Evolutionary conservation across 2,888 invertebrate genomes (phyloP), one percentile per base, ranked within the genome.

Genomic region (Oligia strigilis): DNA sequence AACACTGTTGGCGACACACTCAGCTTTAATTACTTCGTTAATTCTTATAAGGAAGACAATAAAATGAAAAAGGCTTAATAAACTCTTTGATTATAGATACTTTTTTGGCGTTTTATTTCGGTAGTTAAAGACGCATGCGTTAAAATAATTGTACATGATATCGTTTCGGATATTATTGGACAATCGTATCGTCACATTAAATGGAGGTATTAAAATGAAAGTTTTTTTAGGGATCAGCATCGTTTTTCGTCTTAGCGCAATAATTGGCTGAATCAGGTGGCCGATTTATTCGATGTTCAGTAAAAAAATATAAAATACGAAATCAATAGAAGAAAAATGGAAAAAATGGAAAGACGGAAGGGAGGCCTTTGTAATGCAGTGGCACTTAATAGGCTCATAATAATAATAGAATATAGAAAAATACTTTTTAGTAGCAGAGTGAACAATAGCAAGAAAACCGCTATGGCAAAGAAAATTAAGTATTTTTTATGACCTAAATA

Each of bases 31-130:
- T 71, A 73, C 64, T 46, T 4, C 36, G 40, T 86, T 70, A 75
- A 82, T 69, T 75, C 83, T 0, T 77, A 9, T 78, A 84, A 11
- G 78, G 78, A 29, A 13, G 4, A 82, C 66, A 72, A 71, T 84
- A 73, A 86, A 84, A 84, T 58, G 13, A 72, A 58, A 58, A 77
- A 36, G 69, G 17, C 72, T 72, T 77, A 49, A 75, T 83, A 76
- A 81, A 65, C 8, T 29, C 11, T 64, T 77, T 82, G 13, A 19
- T 65, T 77, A 67, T n/a, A 52, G 3, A 72, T n/a, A 74, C 66
- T 36, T 74, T 62, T 78, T 75, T 72, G 71, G 49, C 40, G 58
- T 77, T 84, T 85, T 77, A 84, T 86, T 65, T 82, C 65, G 69
- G 72, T 65, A 62, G 5, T 86, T 65, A 85, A 81, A 62, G 0